A percentile compares a stretch with the other conserved stretches of the same genome.
These are phyloP conservation scores for Cheiracanthium punctorium DNA, from an alignment of 2,888 invertebrate species.

Conservation along the genomic window DNA sequence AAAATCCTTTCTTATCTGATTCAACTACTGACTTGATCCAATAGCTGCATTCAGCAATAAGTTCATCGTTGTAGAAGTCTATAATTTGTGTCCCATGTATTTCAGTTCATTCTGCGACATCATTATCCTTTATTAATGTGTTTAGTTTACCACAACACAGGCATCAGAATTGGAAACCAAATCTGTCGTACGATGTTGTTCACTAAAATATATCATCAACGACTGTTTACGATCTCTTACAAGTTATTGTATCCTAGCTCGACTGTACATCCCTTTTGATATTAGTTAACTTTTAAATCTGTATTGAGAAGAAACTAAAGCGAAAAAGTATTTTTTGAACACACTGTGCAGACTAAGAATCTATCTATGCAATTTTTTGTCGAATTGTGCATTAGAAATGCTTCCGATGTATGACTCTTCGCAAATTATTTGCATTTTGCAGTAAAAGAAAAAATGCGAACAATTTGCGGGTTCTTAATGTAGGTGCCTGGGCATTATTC, in stretches of 20 bases:
- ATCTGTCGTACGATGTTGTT: no score
- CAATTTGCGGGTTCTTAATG: background rate
- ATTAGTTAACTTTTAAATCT: constrained; percentile 15
- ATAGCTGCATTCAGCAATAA: no score
- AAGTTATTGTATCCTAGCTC: constrained; percentile 1
- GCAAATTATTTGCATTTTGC: background rate
- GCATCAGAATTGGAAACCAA: no score
- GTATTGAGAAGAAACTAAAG: background rate
- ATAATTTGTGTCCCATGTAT: no score
- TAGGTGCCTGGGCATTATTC: constrained; percentile 13
- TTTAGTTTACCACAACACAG: no score
- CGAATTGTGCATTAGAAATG: constrained; percentile 17
- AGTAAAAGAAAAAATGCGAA: background rate
- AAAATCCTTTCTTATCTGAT: no score
- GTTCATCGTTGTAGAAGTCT: no score
- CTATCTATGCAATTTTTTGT: constrained; percentile 15
- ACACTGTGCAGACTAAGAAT: constrained; percentile 1
- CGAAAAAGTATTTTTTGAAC: constrained; percentile 9
- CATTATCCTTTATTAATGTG: no score
- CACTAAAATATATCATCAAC: no score
- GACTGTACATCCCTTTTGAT: constrained; percentile 7
- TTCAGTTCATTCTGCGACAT: no score
- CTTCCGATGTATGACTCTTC: background rate
- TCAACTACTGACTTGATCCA: no score
- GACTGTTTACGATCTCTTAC: background rate